These are phyloP conservation scores for Rhynchonycteris naso DNA, from an alignment of 2,797 vertebrate species.

Conservation along the genomic window DNA sequence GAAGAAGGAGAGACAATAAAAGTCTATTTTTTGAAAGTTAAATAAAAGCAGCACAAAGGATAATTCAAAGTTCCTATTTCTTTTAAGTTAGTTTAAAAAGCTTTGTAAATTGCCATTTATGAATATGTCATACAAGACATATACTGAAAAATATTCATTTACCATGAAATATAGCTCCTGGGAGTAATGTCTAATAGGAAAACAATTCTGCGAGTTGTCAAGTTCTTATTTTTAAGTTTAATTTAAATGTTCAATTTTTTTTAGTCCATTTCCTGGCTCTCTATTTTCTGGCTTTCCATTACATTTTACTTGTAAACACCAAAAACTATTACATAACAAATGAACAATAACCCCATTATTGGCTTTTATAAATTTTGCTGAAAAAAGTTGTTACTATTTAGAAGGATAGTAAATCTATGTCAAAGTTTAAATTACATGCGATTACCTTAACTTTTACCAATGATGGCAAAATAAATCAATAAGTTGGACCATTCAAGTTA, in stretches of 20 bases:
- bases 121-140: conserved; percentile 57
- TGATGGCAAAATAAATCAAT: conserved; percentile 51
- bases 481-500: conserved; percentile 58
- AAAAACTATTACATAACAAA: conserved; percentile 72
- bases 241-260: conserved; percentile 78
- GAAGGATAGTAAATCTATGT: conserved; percentile 73
- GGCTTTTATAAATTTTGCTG: conserved; percentile 72
- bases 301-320: conserved; percentile 67
- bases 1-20: conserved; percentile 30
- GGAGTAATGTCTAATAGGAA: conserved; percentile 74
- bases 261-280: conserved; percentile 73
- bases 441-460: conserved; percentile 72
- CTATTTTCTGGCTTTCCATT: conserved; percentile 73
- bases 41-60: conserved; percentile 60
- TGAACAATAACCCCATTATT: conserved; percentile 74
- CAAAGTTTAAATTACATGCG: conserved; percentile 75
- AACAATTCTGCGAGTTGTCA: conserved; percentile 75
- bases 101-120: conserved; percentile 70
- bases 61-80: conserved; percentile 57
- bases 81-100: conserved; percentile 64
- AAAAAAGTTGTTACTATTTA: conserved; percentile 66
- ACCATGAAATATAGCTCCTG: conserved; percentile 65
- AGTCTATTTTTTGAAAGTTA: conserved; percentile 50
- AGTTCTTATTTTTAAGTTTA: conserved; percentile 77
- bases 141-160: conserved; percentile 74